Conservation (phyloP, 2,797 vertebrate genomes). For the Uromys caudimaculatus region DNA sequence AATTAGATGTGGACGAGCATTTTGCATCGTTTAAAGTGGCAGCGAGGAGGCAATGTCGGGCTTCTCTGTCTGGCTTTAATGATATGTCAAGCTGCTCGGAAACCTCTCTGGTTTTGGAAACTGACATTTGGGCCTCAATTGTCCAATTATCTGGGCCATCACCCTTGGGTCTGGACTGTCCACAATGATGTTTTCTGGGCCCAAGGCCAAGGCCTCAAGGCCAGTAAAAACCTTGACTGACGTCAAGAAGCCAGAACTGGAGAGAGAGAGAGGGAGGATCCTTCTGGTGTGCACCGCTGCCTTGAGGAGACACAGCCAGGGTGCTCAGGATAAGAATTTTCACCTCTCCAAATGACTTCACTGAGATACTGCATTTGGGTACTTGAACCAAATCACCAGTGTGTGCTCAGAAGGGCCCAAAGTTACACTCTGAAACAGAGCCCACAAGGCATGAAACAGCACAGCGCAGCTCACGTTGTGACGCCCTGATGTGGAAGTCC, state of each 20-base stretch:
- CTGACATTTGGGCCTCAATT: conserved; percentile 69
- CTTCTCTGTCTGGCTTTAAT: conserved; percentile 78
- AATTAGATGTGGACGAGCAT: conserved; percentile 63
- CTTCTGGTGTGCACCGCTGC: not conserved
- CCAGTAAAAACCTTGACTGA: conserved; percentile 67
- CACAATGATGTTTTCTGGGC: conserved; percentile 69
- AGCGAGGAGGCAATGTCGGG: conserved; percentile 43
- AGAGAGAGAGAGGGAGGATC: not conserved
- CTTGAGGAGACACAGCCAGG: not conserved
- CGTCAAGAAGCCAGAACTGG: conserved; percentile 48
- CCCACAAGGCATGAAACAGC: not conserved
- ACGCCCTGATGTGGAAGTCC: too few species aligned
- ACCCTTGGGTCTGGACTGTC: conserved; percentile 64
- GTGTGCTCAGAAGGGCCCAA: not conserved
- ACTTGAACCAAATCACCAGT: not conserved
- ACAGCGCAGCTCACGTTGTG: not conserved
- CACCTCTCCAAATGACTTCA: conserved; percentile 6
- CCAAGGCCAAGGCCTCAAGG: conserved; percentile 50
- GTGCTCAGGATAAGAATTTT: not conserved
- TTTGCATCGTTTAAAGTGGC: conserved; percentile 71
- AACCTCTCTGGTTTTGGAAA: conserved; percentile 77
- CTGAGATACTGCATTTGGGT: not conserved
- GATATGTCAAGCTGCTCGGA: conserved; percentile 68
- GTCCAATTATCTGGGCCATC: conserved; percentile 75
- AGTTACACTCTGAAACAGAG: not conserved